Base-by-base conservation (phyloP, 2,797 vertebrate species). In the Holocentrus rufus region DNA sequence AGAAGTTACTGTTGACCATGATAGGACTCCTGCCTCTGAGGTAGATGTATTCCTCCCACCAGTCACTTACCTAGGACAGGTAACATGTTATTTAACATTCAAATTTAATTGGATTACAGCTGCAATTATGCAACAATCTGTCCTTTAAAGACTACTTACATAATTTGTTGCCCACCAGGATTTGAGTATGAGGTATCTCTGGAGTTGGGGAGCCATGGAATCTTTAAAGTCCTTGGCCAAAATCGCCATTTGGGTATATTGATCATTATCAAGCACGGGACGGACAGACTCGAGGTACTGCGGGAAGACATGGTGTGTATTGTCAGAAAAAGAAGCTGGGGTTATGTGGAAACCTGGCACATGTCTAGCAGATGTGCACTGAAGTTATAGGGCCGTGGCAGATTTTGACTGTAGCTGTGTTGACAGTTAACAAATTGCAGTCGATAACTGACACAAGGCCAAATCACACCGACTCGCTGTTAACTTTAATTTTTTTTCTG, bases 1-100 rank as follows among this genome's bases (percentile, higher is more conserved):
- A 98, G 82, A 97, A 99, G 92, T 99, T 98, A 90, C 97, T 98
- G 93, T 99, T 99, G 78, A 99, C 97, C 96, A 98, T 96, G 84
- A 99, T 90, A 0, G 97, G 96, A 66, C 90, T 87, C 30, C 97
- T 91, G 74, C 97, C 90, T 2, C 95, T 93, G 23, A 98, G 93
- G 88, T 98, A 99, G 84, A 99, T 89, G 69, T 95, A 98, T 58
- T 98, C 95, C 86, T 98, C 97, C 97, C 97, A 98, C 97, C 97
- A 98, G 89, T 98, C 97, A 30, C 97, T 98, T 65, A 99, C 97
- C 97, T 99, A 77, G 0, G 83, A 27, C 69, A 61, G 22, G 36
- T 18, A 55, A 27, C 0, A 55, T 27, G 31, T 54, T 30, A 57
- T 18, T 8, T 47, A 23, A 34, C 2, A 55, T 47, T 10, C 30